A percentile compares a stretch with the other conserved stretches of the same genome.
Evolutionary conservation across 2,113 vertebrate species (phyloP).

Genomic region (Hippocampus abdominalis): DNA sequence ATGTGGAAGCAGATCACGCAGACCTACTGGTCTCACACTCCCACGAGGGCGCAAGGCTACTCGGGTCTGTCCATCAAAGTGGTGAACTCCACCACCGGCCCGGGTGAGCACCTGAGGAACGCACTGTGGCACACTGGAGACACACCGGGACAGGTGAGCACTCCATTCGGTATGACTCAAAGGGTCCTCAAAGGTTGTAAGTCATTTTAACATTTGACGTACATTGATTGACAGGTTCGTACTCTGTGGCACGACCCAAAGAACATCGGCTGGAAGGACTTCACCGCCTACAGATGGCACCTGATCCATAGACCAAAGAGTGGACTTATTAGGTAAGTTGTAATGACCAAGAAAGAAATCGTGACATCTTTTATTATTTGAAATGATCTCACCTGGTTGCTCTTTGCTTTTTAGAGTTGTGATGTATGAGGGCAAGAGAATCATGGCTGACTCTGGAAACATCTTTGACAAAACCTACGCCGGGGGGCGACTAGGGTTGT

Average conservation of each 20-base stretch:
- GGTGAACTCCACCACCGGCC: conserved; percentile 97
- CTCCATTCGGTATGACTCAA: background rate
- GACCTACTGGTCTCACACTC: conserved; percentile 90
- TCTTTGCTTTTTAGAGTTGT: conserved; percentile 78
- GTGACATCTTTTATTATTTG: background rate
- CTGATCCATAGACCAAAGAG: conserved; percentile 95
- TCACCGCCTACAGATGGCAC: conserved; percentile 97
- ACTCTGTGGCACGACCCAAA: conserved; percentile 97
- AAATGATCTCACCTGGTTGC: conserved; percentile 14
- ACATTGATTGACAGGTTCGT: conserved; percentile 77
- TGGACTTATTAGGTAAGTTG: conserved; percentile 88
- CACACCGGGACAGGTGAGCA: conserved; percentile 87
- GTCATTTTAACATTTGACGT: background rate
- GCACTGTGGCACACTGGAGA: conserved; percentile 98
- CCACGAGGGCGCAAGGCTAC: conserved; percentile 94
- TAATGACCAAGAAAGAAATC: background rate
- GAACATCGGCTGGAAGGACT: conserved; percentile 98
- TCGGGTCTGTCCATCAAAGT: conserved; percentile 96
- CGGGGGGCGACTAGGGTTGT: conserved; percentile 91
- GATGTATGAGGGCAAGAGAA: conserved; percentile 98
- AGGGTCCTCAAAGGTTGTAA: background rate
- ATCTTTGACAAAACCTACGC: conserved; percentile 95
- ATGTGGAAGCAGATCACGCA: conserved; percentile 99
- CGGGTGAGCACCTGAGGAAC: conserved; percentile 94
- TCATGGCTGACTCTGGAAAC: conserved; percentile 97